phyloP scores from a whole-genome alignment of 2,797 vertebrate species.

The Sebastiscus tertius region DNA sequence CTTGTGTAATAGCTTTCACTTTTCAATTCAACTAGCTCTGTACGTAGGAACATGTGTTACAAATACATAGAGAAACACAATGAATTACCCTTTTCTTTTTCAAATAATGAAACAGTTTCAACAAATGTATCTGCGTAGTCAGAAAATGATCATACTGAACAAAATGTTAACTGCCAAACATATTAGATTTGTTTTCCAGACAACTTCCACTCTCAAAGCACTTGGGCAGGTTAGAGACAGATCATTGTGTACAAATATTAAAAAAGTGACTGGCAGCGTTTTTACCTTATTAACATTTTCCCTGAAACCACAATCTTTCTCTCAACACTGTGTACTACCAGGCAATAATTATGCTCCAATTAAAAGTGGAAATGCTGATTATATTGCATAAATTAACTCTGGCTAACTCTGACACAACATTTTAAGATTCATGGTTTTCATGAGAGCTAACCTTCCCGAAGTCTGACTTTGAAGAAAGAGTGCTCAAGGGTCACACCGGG shows the following conservation, averaged over 20 bases:
- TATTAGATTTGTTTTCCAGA: neutral
- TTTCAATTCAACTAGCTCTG: neutral
- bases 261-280: neutral
- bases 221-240: neutral
- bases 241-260: neutral
- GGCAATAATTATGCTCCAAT: neutral
- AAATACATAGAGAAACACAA: neutral
- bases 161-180: neutral
- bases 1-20: neutral
- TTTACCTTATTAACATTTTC: neutral
- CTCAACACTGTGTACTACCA: neutral
- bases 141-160: neutral
- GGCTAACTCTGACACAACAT: neutral
- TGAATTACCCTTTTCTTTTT: neutral
- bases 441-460: constrained; percentile 14
- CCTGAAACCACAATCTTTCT: neutral
- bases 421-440: constrained; percentile 8
- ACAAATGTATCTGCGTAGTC: neutral
- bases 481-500: constrained; percentile 7
- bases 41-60: neutral
- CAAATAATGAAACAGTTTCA: neutral
- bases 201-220: neutral
- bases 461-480: constrained; percentile 36
- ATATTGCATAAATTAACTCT: neutral
- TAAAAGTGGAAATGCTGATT: neutral